Conservation (phyloP, 2,888 invertebrate species). For the Cantharis rufa region DNA sequence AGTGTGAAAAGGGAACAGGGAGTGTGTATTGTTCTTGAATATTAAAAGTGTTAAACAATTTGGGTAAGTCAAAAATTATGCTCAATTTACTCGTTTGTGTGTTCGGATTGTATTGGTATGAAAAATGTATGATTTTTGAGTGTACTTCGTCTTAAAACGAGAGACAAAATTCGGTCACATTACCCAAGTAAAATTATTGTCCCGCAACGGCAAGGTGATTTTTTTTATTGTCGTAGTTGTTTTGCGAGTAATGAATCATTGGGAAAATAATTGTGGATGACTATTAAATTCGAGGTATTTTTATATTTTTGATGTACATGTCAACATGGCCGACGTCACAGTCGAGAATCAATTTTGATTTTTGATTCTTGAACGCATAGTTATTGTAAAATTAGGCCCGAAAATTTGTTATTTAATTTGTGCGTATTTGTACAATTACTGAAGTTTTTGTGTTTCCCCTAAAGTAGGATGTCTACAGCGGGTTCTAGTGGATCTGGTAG, state of each 20-base stretch:
- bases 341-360: conserved; percentile 53
- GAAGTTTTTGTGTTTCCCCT: neutral
- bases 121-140: neutral
- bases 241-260: neutral
- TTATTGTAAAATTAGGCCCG: neutral
- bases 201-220: neutral
- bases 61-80: conserved; percentile 10
- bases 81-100: neutral
- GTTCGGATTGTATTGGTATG: neutral
- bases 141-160: conserved; percentile 16
- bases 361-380: conserved; percentile 19
- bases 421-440: neutral
- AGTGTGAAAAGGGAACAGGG: conserved; percentile 51
- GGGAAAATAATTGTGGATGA: neutral
- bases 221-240: neutral
- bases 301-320: conserved; percentile 32
- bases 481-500: conserved; percentile 68
- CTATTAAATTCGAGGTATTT: conserved; percentile 23
- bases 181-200: neutral
- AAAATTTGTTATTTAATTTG: neutral
- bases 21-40: conserved; percentile 48
- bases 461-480: conserved; percentile 53
- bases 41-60: conserved; percentile 16
- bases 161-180: neutral
- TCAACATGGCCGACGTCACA: conserved; percentile 55